Base-by-base conservation (phyloP, 2,888 invertebrate genomes). In the Melinaea marsaeus region DNA sequence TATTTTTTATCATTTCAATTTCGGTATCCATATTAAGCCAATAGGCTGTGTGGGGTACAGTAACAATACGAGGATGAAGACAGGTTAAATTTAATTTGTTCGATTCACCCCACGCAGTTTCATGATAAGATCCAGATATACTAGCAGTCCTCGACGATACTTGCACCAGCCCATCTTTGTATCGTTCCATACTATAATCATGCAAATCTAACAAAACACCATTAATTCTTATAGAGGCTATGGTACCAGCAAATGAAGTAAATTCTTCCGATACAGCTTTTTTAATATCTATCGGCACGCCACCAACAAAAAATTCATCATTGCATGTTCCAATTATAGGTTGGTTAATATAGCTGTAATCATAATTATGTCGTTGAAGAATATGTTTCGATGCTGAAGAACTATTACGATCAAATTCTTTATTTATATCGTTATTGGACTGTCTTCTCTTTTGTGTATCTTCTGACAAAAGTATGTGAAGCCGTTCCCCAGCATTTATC, bases 91-190 rank as follows among this genome's bases (percentile, higher is more conserved):
- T 90, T n/a, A 90, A 70, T 34, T 71, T 74, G 48, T 84, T 84
- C 0, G 87, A 85, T 63, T 74, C 78, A 2, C 87, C 86, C 89
- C 88, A 89, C 57, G 77, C 75, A 22, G 78, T 83, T 78, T 90
- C 90, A 55, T 86, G 79, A 64, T 90, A 90, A 3, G 80, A 81
- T 33, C 84, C 85, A n/a, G 89, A 89, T 37, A 89, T 69, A 68
- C 90, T 90, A 2, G 88, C 88, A 13, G 88, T 83, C 62, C 81
- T 78, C 11, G 88, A 86, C 13, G 89, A 88, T 7, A 90, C 71
- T 63, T 86, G 86, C n/a, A 85, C 62, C 66, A 69, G 76, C 34
- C 77, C 76, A 34, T 81, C 79, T 64, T 77, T 85, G 66, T 75
- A 74, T 33, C 84, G 77, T 69, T 90, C 89, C 7, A 80, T 69